A percentile compares a stretch with the other conserved stretches of the same genome.
These are phyloP conservation scores for Sternarchorhynchus goeldii DNA, from an alignment of 2,797 vertebrate species.

Conservation along the genomic window DNA sequence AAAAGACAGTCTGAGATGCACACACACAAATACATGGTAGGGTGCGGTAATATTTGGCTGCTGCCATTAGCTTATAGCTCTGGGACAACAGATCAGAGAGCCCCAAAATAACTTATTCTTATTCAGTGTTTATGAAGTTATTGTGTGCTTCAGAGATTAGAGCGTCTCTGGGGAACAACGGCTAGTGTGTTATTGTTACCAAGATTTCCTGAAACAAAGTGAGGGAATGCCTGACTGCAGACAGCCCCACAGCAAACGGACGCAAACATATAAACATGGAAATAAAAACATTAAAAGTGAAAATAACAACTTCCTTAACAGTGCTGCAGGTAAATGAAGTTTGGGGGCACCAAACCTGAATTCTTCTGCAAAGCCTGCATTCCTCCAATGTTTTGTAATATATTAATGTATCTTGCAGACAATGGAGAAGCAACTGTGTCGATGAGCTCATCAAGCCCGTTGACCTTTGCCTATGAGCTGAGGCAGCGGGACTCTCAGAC, in stretches of 20 bases:
- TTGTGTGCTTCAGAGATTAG: constrained; percentile 54
- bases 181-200: constrained; percentile 49
- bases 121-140: constrained; percentile 47
- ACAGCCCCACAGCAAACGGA: constrained; percentile 35
- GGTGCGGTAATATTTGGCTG: constrained; percentile 44
- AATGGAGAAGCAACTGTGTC: constrained; percentile 75
- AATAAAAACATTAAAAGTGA: constrained; percentile 33
- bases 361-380: background rate
- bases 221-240: constrained; percentile 39
- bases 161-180: constrained; percentile 39
- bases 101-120: constrained; percentile 50
- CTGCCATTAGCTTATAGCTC: constrained; percentile 34
- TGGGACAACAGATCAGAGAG: constrained; percentile 48
- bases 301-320: constrained; percentile 34
- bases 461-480: constrained; percentile 80
- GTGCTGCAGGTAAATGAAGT: constrained; percentile 1
- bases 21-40: constrained; percentile 20
- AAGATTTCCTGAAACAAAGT: constrained; percentile 46
- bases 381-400: constrained; percentile 35
- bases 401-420: constrained; percentile 63
- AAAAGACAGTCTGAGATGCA: constrained; percentile 11
- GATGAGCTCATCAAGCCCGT: constrained; percentile 67
- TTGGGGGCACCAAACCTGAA: constrained; percentile 2
- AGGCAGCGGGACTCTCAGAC: constrained; percentile 67
- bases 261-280: constrained; percentile 39